These are phyloP conservation scores for Amphiura filiformis DNA, from an alignment of 35 echinoderm and acorn worm species.

Conservation along the genomic window DNA sequence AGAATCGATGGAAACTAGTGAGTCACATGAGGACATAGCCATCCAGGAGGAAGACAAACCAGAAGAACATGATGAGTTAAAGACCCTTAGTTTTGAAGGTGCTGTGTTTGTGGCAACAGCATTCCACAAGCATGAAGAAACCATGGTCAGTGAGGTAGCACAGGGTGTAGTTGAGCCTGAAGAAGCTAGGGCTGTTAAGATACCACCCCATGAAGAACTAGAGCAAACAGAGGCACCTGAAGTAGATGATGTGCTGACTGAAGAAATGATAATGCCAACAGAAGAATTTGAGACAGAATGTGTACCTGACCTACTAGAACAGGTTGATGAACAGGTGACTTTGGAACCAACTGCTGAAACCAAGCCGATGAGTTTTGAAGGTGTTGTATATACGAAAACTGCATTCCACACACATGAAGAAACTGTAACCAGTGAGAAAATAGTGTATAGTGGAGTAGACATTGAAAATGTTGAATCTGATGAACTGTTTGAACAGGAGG, in stretches of 20 bases:
- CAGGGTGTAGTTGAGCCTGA: no score
- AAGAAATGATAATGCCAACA: background rate
- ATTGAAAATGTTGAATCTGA: no score
- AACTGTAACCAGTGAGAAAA: no score
- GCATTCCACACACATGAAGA: background rate
- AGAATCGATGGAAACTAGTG: no score
- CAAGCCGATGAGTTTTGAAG: background rate
- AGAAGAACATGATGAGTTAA: background rate
- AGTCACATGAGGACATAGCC: background rate
- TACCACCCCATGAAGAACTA: no score
- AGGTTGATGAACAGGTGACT: background rate
- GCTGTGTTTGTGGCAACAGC: background rate
- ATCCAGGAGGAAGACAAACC: background rate
- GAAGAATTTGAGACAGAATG: background rate
- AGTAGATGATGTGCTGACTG: background rate
- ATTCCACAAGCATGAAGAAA: background rate
- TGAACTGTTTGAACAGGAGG: no score
- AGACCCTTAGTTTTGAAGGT: background rate
- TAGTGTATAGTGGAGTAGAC: no score
- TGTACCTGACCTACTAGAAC: background rate
- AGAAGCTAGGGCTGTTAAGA: no score
- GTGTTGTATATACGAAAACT: background rate
- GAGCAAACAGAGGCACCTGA: background rate
- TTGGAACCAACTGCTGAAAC: background rate
- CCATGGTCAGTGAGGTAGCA: no score